Evolutionary conservation across 2,888 invertebrate genomes (phyloP).

Genomic region (Agrochola macilenta): DNA sequence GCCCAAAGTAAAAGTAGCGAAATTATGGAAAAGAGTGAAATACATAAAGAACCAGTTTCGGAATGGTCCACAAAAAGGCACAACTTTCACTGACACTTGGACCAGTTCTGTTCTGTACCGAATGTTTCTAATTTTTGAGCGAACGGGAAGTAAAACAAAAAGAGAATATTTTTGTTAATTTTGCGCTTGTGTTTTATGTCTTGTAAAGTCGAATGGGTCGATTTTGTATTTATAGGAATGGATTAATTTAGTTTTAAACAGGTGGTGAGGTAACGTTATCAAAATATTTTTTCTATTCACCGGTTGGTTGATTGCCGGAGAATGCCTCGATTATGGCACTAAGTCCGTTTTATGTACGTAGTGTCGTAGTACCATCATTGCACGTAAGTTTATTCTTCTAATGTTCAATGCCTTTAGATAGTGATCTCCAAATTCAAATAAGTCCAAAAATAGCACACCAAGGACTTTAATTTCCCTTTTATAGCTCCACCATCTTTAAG

Average conservation of each 20-base stretch:
- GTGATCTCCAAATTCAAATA: conserved; percentile 28
- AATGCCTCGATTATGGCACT: background rate
- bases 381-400: background rate
- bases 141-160: conserved; percentile 14
- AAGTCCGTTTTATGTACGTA: background rate
- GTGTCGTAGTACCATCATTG: background rate
- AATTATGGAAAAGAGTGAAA: conserved; percentile 53
- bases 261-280: background rate
- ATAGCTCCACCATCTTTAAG: conserved; percentile 14
- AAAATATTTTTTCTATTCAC: background rate
- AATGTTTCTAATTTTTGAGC: conserved; percentile 25
- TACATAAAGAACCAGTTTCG: conserved; percentile 56
- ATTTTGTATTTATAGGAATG: background rate
- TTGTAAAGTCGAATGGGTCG: background rate
- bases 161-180: background rate
- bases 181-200: background rate
- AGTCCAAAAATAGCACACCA: conserved; percentile 12
- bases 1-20: conserved; percentile 57
- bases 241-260: background rate
- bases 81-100: conserved; percentile 61
- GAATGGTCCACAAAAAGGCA: conserved; percentile 42
- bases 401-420: background rate
- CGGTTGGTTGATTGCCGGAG: background rate
- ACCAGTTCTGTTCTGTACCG: conserved; percentile 49
- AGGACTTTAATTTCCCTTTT: conserved; percentile 30